Base-by-base conservation (phyloP, 2,888 invertebrate species). In the Trachelus tabidus region DNA sequence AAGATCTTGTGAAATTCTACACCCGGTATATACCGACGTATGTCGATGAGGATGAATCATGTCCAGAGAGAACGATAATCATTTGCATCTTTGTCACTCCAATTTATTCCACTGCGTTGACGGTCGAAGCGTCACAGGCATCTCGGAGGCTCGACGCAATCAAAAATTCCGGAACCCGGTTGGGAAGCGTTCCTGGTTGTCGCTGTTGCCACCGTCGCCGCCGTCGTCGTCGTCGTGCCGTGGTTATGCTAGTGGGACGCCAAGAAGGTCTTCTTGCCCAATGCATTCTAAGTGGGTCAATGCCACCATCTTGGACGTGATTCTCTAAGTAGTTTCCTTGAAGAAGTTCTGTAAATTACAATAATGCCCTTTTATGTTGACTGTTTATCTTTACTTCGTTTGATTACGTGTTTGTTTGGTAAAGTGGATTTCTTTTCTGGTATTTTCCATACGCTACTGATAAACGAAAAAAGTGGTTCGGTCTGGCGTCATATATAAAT, bases 281-380 rank as follows among this genome's bases (percentile, higher is more conserved):
- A 78, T 34, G 76, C 73, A 77, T 68, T 79, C 77, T 56, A 80
- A 77, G 76, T 77, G 75, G 77, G 80, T 79, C 80, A 80, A 79
- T 80, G 79, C 75, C 79, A 73, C 77, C 73, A 23, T 35, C 75
- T 76, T 68, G 73, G 68, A 75, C 69, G 75, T 37, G 40, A 79
- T 69, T 34, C 71, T 31, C 73, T 69, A 75, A 33, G 77, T 74
- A 30, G 35, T 77, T 68, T 40, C 69, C 75, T 71, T 77, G 69
- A 73, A 68, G 69, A 69, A 37, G 56, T 11, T 68, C 79, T 79
- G 77, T 30, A 79, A 79, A 33, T 68, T 11, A 79, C 9, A 56
- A 56, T 23, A 56, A 56, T 56, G 56, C 56, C 56, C 56, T 56
- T 56, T 56, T 56, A 15, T 2, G 23, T 23, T 56, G 23, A 23